Evolutionary conservation across 2,888 invertebrate species (phyloP).

Genomic region (Heliconius ethilla): DNA sequence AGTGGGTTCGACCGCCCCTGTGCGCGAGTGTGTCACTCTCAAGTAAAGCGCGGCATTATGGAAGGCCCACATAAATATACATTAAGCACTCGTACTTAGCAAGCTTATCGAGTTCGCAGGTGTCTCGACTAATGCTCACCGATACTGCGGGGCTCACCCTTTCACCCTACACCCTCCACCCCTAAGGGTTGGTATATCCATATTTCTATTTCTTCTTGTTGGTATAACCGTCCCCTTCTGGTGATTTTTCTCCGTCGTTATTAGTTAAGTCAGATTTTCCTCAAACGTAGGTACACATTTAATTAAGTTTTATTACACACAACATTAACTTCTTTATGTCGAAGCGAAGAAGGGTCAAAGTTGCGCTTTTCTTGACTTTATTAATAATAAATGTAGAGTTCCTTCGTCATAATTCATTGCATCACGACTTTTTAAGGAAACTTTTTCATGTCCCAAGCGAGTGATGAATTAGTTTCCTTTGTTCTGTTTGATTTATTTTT

Average conservation of each 20-base stretch:
- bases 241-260: conserved; percentile 9
- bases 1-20: neutral
- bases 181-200: conserved; percentile 7
- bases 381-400: conserved; percentile 10
- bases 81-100: conserved; percentile 16
- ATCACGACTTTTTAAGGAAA: conserved; percentile 3
- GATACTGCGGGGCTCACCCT: conserved; percentile 30
- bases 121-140: too few relatives aligned
- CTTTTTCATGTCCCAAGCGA: neutral
- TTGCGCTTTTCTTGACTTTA: conserved; percentile 3
- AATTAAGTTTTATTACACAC: conserved; percentile 13
- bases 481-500: neutral
- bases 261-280: conserved; percentile 22
- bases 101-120: conserved; percentile 37
- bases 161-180: conserved; percentile 2
- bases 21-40: neutral
- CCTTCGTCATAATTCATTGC: neutral
- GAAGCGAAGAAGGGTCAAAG: conserved; percentile 17
- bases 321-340: conserved; percentile 16
- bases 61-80: conserved; percentile 11
- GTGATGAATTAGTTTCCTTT: neutral
- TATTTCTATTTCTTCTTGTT: conserved; percentile 23
- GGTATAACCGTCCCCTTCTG: conserved; percentile 24
- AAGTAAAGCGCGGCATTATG: neutral
- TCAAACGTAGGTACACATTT: neutral